Evolutionary conservation across 2,113 vertebrate species (phyloP).

Genomic region (Xiphorhynchus elegans): DNA sequence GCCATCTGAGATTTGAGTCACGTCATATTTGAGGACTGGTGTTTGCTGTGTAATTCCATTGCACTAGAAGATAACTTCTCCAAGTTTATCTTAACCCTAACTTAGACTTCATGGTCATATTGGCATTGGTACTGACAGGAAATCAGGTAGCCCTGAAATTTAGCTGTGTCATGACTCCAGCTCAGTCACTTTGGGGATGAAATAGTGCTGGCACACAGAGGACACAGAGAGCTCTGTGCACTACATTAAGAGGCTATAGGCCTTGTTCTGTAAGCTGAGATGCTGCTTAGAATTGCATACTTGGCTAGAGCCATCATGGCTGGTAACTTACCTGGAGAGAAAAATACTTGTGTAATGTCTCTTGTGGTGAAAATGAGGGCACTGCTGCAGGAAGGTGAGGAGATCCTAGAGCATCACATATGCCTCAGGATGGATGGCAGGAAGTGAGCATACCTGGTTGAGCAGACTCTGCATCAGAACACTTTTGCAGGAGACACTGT

Average conservation of each 20-base stretch:
- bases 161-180: not conserved
- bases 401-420: not conserved
- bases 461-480: not conserved
- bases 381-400: not conserved
- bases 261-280: not conserved
- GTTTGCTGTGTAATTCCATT: constrained; percentile 30
- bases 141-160: not conserved
- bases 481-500: not conserved
- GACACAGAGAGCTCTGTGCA: not conserved
- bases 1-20: not conserved
- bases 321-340: not conserved
- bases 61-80: constrained; percentile 44
- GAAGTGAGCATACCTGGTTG: not conserved
- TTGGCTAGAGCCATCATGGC: not conserved
- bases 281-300: no score
- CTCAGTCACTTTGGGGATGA: not conserved
- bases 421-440: not conserved
- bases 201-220: not conserved
- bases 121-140: not conserved
- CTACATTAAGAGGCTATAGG: not conserved
- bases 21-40: constrained; percentile 10
- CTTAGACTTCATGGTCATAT: constrained; percentile 14
- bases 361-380: not conserved
- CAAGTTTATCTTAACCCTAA: constrained; percentile 63
- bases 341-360: not conserved